Evolutionary conservation across 2,888 invertebrate species (phyloP).

Genomic region (Aphidius colemani): DNA sequence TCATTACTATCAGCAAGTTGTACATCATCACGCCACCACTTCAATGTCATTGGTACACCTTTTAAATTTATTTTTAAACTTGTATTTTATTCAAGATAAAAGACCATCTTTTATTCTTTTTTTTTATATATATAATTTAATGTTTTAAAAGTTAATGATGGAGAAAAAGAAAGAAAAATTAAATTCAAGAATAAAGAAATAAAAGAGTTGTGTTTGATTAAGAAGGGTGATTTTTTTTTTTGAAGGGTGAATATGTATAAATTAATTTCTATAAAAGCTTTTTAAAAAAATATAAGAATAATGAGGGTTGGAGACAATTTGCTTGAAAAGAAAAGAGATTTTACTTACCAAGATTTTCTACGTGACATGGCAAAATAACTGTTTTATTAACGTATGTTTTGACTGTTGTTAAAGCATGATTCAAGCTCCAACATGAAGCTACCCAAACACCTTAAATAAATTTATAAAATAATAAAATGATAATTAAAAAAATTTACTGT

Average conservation of each 20-base stretch:
- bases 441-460: constrained; percentile 47
- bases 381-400: constrained; percentile 79
- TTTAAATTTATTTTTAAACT: not conserved
- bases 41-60: constrained; percentile 45
- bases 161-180: constrained; percentile 1
- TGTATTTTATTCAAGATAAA: not conserved
- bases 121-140: not conserved
- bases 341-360: constrained; percentile 69
- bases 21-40: constrained; percentile 52
- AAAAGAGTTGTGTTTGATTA: not conserved
- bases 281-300: not conserved
- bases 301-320: not conserved
- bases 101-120: not conserved
- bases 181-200: not conserved
- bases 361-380: constrained; percentile 77
- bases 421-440: constrained; percentile 67
- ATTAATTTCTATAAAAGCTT: not conserved
- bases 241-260: not conserved
- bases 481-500: too few relatives aligned
- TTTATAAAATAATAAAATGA: too few relatives aligned
- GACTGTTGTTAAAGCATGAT: constrained; percentile 74
- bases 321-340: too few relatives aligned
- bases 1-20: constrained; percentile 69
- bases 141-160: not conserved
- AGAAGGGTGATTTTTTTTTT: not conserved